Evolutionary conservation across 2,888 invertebrate species (phyloP).

Genomic region (Yponomeuta malinellus): DNA sequence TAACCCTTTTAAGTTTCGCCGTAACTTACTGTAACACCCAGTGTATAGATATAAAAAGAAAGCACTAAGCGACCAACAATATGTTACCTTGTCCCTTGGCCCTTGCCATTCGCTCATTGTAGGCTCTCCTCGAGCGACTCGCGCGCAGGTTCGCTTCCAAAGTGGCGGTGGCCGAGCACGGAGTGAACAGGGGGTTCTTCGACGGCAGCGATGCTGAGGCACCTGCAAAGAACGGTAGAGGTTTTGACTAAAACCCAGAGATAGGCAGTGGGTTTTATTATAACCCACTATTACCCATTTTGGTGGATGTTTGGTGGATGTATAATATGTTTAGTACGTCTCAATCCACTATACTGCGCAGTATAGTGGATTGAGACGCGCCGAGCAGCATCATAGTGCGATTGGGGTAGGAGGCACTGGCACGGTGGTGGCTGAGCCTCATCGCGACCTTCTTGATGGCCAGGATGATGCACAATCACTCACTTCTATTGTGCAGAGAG

Average conservation of each 20-base stretch:
- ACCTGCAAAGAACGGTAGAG: neutral
- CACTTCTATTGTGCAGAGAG: neutral
- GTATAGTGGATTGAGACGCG: too few species aligned
- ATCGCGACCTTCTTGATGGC: slow-evolving; percentile 37
- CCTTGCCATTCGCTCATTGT: neutral
- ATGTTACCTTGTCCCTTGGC: neutral
- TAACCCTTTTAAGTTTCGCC: too few species aligned
- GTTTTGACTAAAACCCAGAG: too few species aligned
- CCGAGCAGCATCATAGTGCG: too few species aligned
- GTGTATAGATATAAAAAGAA: too few species aligned
- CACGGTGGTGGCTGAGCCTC: neutral
- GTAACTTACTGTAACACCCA: too few species aligned
- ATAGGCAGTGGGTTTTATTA: too few species aligned
- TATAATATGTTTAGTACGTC: neutral
- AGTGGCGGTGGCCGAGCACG: neutral
- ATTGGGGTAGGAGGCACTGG: too few species aligned
- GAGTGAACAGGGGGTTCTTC: neutral
- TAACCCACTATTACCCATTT: too few species aligned
- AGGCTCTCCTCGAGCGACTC: neutral
- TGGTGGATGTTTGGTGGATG: neutral
- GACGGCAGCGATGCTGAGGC: neutral
- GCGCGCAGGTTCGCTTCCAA: neutral
- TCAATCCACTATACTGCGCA: too few species aligned
- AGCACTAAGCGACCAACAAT: too few species aligned
- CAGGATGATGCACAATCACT: slow-evolving; percentile 25